Conservation (phyloP, 2,797 vertebrate species). For the Aphelocoma californica region DNA sequence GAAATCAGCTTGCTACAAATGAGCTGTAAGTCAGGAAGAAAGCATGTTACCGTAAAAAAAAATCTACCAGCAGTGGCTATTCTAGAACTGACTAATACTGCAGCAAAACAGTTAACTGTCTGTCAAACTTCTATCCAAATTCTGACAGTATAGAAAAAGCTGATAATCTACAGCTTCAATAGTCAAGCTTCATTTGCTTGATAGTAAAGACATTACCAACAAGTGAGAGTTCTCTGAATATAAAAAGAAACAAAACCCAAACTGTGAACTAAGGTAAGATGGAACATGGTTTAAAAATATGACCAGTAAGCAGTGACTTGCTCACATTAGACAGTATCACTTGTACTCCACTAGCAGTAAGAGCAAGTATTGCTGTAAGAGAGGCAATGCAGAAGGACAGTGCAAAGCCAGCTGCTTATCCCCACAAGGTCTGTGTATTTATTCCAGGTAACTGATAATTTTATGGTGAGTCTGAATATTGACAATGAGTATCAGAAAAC, state of each 20-base stretch:
- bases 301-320: neutral
- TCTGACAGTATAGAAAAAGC: neutral
- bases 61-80: slow-evolving; percentile 5
- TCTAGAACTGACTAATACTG: slow-evolving; percentile 61
- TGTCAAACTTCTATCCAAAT: neutral
- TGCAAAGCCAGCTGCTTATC: neutral
- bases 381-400: neutral
- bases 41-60: slow-evolving; percentile 33
- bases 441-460: neutral
- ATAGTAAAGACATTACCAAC: neutral
- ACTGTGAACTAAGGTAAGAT: neutral
- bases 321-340: neutral
- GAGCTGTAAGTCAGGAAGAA: slow-evolving; percentile 51
- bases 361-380: neutral
- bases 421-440: neutral
- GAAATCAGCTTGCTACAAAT: slow-evolving; percentile 46
- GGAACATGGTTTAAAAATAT: neutral
- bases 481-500: neutral
- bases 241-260: neutral
- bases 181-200: neutral
- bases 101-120: slow-evolving; percentile 28
- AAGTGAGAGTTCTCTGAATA: neutral
- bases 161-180: neutral
- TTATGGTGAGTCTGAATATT: neutral
- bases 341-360: neutral